Evolutionary conservation across 2,888 invertebrate genomes (phyloP).

Genomic region (Arctia plantaginis): DNA sequence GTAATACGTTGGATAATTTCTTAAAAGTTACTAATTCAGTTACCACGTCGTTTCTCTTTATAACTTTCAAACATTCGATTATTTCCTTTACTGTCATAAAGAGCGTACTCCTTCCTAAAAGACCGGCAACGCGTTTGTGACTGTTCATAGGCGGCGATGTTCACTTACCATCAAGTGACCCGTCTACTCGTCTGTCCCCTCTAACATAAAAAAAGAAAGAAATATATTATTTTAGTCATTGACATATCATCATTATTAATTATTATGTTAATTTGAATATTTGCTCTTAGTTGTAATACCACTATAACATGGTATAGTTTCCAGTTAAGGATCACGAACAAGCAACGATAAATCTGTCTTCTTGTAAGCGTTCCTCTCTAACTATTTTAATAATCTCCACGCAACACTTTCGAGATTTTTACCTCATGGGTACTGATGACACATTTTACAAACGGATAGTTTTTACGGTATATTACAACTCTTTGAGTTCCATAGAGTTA

Average conservation of each 20-base stretch:
- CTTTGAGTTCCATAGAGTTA: too few relatives aligned
- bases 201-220: too few relatives aligned
- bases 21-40: background rate
- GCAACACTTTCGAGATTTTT: too few relatives aligned
- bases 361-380: background rate
- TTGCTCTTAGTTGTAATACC: background rate
- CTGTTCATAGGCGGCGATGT: too few relatives aligned
- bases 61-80: background rate
- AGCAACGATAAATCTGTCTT: background rate
- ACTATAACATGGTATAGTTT: background rate
- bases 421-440: too few relatives aligned
- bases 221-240: background rate
- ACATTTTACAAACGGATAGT: background rate
- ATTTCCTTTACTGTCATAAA: too few relatives aligned
- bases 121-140: too few relatives aligned
- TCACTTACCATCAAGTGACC: too few relatives aligned
- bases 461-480: too few relatives aligned
- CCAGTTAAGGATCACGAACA: background rate
- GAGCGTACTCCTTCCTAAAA: too few relatives aligned
- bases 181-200: too few relatives aligned
- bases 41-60: background rate
- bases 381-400: background rate
- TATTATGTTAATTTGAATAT: background rate
- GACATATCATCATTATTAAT: background rate
- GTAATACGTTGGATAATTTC: background rate